Evolutionary conservation across 1,140 invertebrate genomes (phyloP).

Genomic region (Drosophila bocki): DNA sequence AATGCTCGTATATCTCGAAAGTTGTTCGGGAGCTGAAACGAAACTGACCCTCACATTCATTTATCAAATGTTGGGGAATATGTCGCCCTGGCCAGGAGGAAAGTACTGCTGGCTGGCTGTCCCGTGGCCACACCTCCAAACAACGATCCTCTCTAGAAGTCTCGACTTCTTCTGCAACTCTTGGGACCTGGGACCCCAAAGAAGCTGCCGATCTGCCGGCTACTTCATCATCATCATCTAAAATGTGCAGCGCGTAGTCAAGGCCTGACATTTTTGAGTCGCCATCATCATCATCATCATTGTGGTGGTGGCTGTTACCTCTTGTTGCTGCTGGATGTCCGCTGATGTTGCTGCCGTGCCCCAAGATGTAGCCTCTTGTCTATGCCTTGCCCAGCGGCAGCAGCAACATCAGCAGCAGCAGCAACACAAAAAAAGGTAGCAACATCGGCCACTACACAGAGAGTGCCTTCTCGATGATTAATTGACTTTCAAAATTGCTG

Average conservation of each 20-base stretch:
- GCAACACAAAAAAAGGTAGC: conserved; percentile 51
- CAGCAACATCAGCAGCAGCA: conserved; percentile 5
- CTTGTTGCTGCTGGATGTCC: conserved; percentile 24
- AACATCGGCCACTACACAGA: conserved; percentile 57
- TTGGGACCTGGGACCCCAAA: background rate
- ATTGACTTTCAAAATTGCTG: conserved; percentile 85
- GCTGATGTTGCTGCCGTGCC: conserved; percentile 13
- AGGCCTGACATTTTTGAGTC: conserved; percentile 78
- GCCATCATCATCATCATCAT: conserved; percentile 25
- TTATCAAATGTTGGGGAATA: conserved; percentile 62
- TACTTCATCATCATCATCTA: conserved; percentile 82
- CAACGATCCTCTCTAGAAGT: conserved; percentile 19
- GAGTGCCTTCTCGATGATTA: conserved; percentile 77
- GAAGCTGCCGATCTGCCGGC: conserved; percentile 63
- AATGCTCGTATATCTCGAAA: conserved; percentile 81
- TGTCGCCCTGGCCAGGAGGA: conserved; percentile 38
- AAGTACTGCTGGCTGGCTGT: conserved; percentile 22
- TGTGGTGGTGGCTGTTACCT: conserved; percentile 3
- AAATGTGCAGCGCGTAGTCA: conserved; percentile 75
- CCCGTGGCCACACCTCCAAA: conserved; percentile 60
- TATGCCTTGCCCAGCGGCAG: conserved; percentile 47
- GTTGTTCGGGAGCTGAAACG: conserved; percentile 55
- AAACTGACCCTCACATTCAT: conserved; percentile 82
- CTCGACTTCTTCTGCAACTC: conserved; percentile 4
- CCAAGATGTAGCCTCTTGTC: conserved; percentile 30